Base-by-base conservation (phyloP, 2,888 invertebrate species). In the Choristoneura rosaceana region DNA sequence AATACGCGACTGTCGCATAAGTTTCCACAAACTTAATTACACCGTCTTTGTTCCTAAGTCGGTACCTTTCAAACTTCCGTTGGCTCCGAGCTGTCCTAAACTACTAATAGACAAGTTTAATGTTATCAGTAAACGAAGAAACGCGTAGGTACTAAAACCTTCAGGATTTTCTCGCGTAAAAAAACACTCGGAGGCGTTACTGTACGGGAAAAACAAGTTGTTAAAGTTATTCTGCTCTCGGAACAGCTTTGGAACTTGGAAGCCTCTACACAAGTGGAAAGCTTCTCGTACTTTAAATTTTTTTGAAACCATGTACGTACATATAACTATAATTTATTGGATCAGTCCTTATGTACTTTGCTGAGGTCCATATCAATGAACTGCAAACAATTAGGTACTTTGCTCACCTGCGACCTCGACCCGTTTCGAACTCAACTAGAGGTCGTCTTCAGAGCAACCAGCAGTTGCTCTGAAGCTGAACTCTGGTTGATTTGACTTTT, bases 21-120 rank as follows among this genome's bases (percentile, higher is more conserved):
- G 50, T 41, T 60, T 52, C 60, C 60, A 10, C 43, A 50, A 60
- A 65, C 64, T 50, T 50, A 70, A 70, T 60, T 65, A 60, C 70
- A 33, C 9, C 38, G 17, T 41, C 8, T 65, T 59, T 17, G 52
- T 43, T 68, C 41, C 25, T 60, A 41, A 25, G 12, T 60, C n/a
- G 47, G 60, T 10, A 52, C 43, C 15, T 15, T 43, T 60, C 47
- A 59, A 70, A 65, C 41, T 43, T 70, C 15, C 12, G 25, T 50
- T 59, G 14, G 59, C 45, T 33, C 43, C 10, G 47, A 47, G 52
- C 25, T 43, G 52, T 55, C 33, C 52, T 0, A 38, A 38, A 38
- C 38, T 38, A 38, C 38, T 43, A 41, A 55, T 52, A 25, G 52
- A 52, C 15, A 55, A 67, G n/a, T 59, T 58, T 55, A 12, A 25